Evolutionary conservation across 1,140 invertebrate species (phyloP), one percentile per base, ranked within the genome.

Genomic region (Psilanteris sp.): DNA sequence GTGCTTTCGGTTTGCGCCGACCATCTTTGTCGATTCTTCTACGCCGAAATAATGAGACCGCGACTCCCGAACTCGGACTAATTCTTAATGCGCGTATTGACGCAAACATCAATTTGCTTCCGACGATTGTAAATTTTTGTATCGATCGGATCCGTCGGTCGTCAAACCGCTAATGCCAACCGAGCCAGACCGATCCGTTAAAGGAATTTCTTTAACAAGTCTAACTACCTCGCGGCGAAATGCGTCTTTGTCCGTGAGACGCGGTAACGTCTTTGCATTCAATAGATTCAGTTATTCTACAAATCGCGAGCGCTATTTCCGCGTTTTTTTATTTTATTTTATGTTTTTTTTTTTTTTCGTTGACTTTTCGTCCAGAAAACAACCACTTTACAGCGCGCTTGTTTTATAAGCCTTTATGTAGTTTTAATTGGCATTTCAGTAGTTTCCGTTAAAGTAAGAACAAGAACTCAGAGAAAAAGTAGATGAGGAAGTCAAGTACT

Each of bases 401-500:
- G 57, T 64, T 72, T 72, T 50, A 52, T 41, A 64, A 64, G 64
- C 50, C 50, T 62, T 62, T 50, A 75, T 75, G 48, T 68, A 68
- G 62, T 75, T 75, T 68, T 75, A 75, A 75, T 75, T 75, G 55
- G 55, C 62, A 48, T 46, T 68, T 62, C 55, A 62, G 55, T 62
- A 75, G 62, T 62, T 62, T 72, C 48, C 72, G 46, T 68, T 75
- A 13, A 64, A 64, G 43, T 57, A 57, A 57, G 71, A 68, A 66
- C 46, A 71, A 71, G 55, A 62, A 62, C 67, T 57, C 41, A 27
- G 7, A 10, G 18, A 50, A 64, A 62, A 72, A 32, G 68, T 50
- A 55, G 16, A 72, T 10, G 57, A 52, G 18, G 26, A 48, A 67
- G 46, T 73, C 36, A 46, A 73, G 55, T 54, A 70, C 66, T 70